Evolutionary conservation across 2,888 invertebrate species (phyloP).

Genomic region (Lasioglossum leucozonium): DNA sequence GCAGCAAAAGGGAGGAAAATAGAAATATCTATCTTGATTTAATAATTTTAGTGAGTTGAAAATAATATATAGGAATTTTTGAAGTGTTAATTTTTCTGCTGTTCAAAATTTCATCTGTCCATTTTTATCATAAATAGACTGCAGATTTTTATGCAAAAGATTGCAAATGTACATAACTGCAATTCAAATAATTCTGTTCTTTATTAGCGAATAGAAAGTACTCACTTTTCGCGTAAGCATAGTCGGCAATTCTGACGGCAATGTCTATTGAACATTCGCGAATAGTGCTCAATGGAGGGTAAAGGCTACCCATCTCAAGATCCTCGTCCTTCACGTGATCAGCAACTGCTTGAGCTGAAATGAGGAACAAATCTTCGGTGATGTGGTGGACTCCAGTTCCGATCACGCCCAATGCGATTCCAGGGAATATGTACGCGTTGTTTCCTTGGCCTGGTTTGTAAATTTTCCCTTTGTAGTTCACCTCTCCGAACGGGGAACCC

Average conservation of each 20-base stretch:
- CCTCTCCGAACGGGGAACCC: constrained; percentile 97
- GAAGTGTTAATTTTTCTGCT: neutral
- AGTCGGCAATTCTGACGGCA: constrained; percentile 93
- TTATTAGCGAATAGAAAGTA: neutral
- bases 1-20: neutral
- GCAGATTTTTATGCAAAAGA: neutral
- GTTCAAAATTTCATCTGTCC: neutral
- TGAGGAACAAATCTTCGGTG: constrained; percentile 96
- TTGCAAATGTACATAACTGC: neutral
- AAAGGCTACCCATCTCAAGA: constrained; percentile 94
- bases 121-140: neutral
- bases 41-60: neutral
- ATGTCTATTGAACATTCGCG: constrained; percentile 95
- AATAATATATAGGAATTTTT: neutral
- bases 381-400: constrained; percentile 97
- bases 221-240: constrained; percentile 94
- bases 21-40: no score
- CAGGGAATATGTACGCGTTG: constrained; percentile 99
- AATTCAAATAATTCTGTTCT: neutral
- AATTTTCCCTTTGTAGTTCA: constrained; percentile 91
- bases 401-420: constrained; percentile 96
- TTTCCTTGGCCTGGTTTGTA: constrained; percentile 98
- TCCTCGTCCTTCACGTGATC: constrained; percentile 93
- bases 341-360: constrained; percentile 96
- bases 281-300: constrained; percentile 94